Conservation (phyloP, 2,888 invertebrate genomes). For the Lasioglossum pauxillum region DNA sequence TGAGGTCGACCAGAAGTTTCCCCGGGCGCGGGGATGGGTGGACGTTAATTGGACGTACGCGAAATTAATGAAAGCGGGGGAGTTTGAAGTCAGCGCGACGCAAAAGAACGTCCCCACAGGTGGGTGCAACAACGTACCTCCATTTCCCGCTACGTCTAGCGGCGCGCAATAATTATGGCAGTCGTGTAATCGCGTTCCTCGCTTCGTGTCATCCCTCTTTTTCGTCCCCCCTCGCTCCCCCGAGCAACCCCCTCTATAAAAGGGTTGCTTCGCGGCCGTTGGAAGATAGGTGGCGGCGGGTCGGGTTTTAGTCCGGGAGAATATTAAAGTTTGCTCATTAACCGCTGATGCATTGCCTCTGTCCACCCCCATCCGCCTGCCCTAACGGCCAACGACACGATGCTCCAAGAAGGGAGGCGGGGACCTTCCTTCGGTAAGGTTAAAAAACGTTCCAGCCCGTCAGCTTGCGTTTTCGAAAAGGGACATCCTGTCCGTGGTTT, state of each 20-base stretch:
- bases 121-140: conserved; percentile 26
- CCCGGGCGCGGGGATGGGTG: neutral
- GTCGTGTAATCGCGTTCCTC: conserved; percentile 58
- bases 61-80: conserved; percentile 58
- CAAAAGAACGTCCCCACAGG: conserved; percentile 24
- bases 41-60: conserved; percentile 54
- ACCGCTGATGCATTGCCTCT: conserved; percentile 77
- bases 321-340: conserved; percentile 81
- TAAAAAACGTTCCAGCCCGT: conserved; percentile 53
- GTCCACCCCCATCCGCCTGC: conserved; percentile 45
- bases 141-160: conserved; percentile 49
- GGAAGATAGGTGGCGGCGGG: conserved; percentile 63
- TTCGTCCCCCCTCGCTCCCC: neutral
- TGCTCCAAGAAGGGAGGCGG: conserved; percentile 42
- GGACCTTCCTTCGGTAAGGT: conserved; percentile 33
- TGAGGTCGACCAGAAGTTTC: conserved; percentile 4
- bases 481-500: neutral
- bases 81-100: conserved; percentile 43
- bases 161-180: conserved; percentile 65
- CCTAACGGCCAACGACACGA: conserved; percentile 45
- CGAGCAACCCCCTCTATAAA: conserved; percentile 24
- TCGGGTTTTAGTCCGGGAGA: conserved; percentile 71
- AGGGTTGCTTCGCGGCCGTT: conserved; percentile 60
- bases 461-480: neutral
- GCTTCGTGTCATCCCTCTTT: conserved; percentile 50